A percentile compares a stretch with the other conserved stretches of the same genome.
Evolutionary conservation across 2,113 vertebrate species (phyloP).

Genomic region (Xiphias gladius): DNA sequence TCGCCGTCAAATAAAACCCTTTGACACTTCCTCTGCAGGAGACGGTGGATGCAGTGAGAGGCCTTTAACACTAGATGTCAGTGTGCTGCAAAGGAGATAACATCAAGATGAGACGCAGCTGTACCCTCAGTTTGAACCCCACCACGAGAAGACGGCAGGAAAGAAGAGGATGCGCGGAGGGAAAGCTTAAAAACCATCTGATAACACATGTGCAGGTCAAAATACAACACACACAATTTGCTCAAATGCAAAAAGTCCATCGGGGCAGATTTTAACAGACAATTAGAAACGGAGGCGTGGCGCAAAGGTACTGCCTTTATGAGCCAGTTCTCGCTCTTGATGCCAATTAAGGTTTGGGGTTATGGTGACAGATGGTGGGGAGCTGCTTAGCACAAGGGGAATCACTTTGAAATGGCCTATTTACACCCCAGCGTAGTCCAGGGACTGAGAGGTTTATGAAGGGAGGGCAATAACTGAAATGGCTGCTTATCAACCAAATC

Average conservation of each 20-base stretch:
- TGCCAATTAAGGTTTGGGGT: background rate
- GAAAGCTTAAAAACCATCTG: slow-evolving; percentile 4
- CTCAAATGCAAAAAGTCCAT: background rate
- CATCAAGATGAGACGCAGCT: background rate
- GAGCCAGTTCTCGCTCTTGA: background rate
- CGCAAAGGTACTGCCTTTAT: background rate
- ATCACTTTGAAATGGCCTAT: slow-evolving; percentile 2
- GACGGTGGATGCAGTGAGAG: slow-evolving; percentile 13
- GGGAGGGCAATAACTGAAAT: slow-evolving; percentile 2
- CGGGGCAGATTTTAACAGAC: background rate
- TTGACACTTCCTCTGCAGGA: fast-evolving
- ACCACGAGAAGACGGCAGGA: background rate
- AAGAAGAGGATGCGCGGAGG: background rate
- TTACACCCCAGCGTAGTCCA: background rate
- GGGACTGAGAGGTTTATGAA: background rate
- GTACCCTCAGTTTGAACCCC: slow-evolving; percentile 62
- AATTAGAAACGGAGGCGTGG: background rate
- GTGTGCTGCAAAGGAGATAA: slow-evolving; percentile 54
- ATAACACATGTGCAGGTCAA: background rate
- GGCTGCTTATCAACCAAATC: slow-evolving; percentile 2
- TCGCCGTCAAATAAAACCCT: background rate
- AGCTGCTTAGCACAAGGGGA: background rate
- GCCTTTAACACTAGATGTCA: slow-evolving; percentile 66
- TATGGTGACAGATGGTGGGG: background rate
- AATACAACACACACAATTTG: background rate